phyloP scores from a whole-genome alignment of 2,113 vertebrate genomes.

The Alces alces region DNA sequence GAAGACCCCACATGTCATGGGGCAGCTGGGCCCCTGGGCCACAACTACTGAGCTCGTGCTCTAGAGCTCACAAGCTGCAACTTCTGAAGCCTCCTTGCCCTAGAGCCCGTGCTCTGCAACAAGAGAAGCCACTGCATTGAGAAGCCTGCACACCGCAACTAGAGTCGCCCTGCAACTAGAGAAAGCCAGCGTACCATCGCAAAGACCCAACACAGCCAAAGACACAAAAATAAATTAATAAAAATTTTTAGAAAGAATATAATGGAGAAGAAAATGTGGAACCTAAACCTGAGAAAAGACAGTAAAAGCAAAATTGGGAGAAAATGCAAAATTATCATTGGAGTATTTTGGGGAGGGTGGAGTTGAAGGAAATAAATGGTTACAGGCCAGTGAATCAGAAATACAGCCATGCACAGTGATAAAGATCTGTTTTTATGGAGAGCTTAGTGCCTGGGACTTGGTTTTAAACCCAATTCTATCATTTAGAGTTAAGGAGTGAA shows the following conservation, averaged over 20 bases:
- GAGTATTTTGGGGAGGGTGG: neutral
- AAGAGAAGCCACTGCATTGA: neutral
- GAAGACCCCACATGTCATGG: neutral
- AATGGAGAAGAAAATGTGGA: neutral
- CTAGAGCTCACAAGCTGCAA: neutral
- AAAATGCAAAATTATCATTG: neutral
- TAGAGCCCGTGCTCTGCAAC: neutral
- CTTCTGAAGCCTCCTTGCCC: neutral
- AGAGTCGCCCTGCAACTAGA: neutral
- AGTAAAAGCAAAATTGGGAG: neutral
- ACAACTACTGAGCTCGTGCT: neutral
- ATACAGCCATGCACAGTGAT: neutral
- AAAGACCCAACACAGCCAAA: neutral
- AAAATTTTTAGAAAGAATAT: neutral
- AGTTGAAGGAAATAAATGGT: neutral
- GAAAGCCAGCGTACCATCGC: accelerated
- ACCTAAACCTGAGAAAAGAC: neutral
- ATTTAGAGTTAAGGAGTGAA: neutral
- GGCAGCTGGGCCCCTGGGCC: neutral
- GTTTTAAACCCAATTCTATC: neutral
- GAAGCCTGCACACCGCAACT: accelerated
- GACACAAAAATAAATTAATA: neutral
- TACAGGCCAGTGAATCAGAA: neutral
- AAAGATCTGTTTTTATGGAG: neutral
- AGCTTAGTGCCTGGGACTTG: neutral